These are phyloP conservation scores for Crypturellus tataupa DNA, from an alignment of 2,797 vertebrate genomes.

Conservation along the genomic window DNA sequence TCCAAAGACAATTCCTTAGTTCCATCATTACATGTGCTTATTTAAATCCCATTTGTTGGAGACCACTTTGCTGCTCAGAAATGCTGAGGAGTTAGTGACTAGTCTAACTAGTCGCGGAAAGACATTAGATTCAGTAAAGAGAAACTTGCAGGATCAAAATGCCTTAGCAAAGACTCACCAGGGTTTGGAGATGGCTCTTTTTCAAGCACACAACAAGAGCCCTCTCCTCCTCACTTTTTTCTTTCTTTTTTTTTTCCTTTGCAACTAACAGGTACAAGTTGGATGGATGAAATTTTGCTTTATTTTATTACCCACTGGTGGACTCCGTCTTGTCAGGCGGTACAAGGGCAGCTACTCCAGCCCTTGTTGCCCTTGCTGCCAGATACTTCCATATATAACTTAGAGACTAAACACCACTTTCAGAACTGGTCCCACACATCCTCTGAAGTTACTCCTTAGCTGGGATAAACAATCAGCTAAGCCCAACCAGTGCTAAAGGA, in stretches of 20 bases:
- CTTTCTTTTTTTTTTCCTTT: too few species aligned
- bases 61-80: background rate
- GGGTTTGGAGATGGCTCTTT: background rate
- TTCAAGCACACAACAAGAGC: background rate
- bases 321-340: background rate
- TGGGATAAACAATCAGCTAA: conserved; percentile 28
- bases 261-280: background rate
- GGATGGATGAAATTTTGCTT: conserved; percentile 13
- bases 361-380: background rate
- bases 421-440: conserved; percentile 20
- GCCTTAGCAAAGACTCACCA: background rate
- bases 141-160: background rate
- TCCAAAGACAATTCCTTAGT: background rate
- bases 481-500: conserved; percentile 8
- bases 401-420: background rate
- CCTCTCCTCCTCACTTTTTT: too few species aligned
- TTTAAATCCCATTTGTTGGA: background rate
- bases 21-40: background rate
- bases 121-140: background rate
- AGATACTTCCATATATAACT: conserved; percentile 36
- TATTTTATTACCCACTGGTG: background rate
- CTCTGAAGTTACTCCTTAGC: conserved; percentile 29
- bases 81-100: background rate
- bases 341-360: background rate
- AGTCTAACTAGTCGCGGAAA: background rate